Evolutionary conservation across 2,888 invertebrate species (phyloP).

Genomic region (Leptopilina myrica): DNA sequence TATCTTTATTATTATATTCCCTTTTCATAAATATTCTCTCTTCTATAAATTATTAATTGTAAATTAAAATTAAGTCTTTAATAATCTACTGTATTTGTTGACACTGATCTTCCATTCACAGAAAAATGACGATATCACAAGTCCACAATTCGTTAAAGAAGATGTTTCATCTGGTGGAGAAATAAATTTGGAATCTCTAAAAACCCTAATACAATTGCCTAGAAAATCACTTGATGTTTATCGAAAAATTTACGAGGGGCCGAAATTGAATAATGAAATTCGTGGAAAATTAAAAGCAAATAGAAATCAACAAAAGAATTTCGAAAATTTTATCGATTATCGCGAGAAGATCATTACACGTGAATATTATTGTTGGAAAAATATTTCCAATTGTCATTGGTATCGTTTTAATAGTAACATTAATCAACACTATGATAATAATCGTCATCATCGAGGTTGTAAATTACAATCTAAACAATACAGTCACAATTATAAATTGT

Average conservation of each 20-base stretch:
- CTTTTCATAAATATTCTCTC: neutral
- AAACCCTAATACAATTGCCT: slow-evolving; percentile 5
- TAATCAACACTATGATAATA: slow-evolving; percentile 28
- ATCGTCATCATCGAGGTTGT: neutral
- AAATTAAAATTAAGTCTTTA: slow-evolving; percentile 41
- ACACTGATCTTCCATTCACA: slow-evolving; percentile 60
- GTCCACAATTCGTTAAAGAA: slow-evolving; percentile 51
- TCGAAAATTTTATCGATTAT: slow-evolving; percentile 54
- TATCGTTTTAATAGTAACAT: slow-evolving; percentile 50
- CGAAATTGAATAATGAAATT: neutral
- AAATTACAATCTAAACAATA: neutral
- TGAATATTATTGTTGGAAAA: slow-evolving; percentile 50
- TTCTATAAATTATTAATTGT: slow-evolving; percentile 8
- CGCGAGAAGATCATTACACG: slow-evolving; percentile 55
- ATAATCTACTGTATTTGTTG: slow-evolving; percentile 61
- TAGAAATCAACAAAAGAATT: slow-evolving; percentile 6
- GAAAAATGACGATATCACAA: slow-evolving; percentile 54
- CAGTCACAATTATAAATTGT: slow-evolving; percentile 51
- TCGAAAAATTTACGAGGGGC: slow-evolving; percentile 1
- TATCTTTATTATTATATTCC: neutral
- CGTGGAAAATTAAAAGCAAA: slow-evolving; percentile 1
- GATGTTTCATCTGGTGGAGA: slow-evolving; percentile 37
- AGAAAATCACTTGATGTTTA: neutral
- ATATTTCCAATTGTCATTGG: slow-evolving; percentile 52
- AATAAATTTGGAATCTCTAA: neutral